These are phyloP conservation scores for Trachops cirrhosus DNA, from an alignment of 2,797 vertebrate species.

Conservation along the genomic window DNA sequence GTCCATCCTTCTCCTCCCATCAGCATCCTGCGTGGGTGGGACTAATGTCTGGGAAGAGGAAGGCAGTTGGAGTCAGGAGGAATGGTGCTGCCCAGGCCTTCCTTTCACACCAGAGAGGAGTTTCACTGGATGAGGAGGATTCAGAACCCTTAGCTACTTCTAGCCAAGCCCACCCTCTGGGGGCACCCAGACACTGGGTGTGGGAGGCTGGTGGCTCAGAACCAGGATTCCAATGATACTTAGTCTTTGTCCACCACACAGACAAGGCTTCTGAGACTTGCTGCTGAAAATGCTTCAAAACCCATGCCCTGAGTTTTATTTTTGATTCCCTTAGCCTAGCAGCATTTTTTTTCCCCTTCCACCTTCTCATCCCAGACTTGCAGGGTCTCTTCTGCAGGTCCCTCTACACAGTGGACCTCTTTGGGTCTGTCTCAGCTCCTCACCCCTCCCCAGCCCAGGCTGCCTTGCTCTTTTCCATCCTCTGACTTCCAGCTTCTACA, in stretches of 20 bases:
- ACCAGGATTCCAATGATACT: rapidly evolving
- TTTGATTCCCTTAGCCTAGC: neutral
- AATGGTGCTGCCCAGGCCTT: neutral
- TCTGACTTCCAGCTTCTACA: neutral
- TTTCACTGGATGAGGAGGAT: neutral
- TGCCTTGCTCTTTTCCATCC: neutral
- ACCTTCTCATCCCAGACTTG: neutral
- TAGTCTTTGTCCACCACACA: neutral
- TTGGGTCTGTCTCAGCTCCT: neutral
- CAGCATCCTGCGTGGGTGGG: neutral
- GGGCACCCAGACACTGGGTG: neutral
- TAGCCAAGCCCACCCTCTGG: neutral
- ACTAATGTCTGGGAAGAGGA: neutral
- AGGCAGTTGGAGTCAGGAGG: neutral
- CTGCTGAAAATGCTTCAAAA: neutral
- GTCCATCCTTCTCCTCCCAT: neutral
- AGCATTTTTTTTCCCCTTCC: neutral
- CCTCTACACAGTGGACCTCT: neutral
- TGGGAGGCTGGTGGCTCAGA: neutral
- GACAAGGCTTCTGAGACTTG: neutral
- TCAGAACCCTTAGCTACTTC: neutral
- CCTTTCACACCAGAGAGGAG: neutral
- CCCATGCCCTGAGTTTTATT: neutral
- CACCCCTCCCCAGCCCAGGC: neutral
- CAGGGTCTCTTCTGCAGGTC: neutral